These are phyloP conservation scores for Prorops nasuta DNA, from an alignment of 1,140 invertebrate genomes.

Conservation along the genomic window DNA sequence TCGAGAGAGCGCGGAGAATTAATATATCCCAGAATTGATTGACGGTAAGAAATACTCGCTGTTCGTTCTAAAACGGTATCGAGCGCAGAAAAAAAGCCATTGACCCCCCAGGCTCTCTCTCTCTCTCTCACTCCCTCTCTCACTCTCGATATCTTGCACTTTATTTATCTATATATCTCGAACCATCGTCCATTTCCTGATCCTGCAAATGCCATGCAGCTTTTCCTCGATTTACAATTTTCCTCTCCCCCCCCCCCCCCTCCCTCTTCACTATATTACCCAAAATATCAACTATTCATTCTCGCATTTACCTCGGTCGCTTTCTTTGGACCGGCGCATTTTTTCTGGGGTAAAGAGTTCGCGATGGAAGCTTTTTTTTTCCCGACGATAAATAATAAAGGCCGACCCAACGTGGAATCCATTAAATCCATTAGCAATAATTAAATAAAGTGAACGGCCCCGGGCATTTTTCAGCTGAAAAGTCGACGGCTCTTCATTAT, in stretches of 20 bases:
- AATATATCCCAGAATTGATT: constrained; percentile 32
- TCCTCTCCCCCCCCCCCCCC: too few species aligned
- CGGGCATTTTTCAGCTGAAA: constrained; percentile 28
- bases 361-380: not conserved
- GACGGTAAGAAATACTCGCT: constrained; percentile 27
- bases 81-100: constrained; percentile 21
- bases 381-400: constrained; percentile 22
- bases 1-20: constrained; percentile 33
- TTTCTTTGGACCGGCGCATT: too few species aligned
- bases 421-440: constrained; percentile 27
- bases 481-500: constrained; percentile 31
- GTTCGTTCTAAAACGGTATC: constrained; percentile 20
- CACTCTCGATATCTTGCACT: too few species aligned
- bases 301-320: too few species aligned
- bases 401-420: constrained; percentile 27
- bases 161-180: too few species aligned
- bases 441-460: constrained; percentile 23
- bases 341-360: not conserved
- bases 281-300: too few species aligned
- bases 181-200: too few species aligned
- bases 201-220: too few species aligned
- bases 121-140: too few species aligned
- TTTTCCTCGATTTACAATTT: too few species aligned
- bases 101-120: constrained; percentile 24
- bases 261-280: too few species aligned